Conservation (phyloP, 1,140 invertebrate species). For the Formica exsecta region DNA sequence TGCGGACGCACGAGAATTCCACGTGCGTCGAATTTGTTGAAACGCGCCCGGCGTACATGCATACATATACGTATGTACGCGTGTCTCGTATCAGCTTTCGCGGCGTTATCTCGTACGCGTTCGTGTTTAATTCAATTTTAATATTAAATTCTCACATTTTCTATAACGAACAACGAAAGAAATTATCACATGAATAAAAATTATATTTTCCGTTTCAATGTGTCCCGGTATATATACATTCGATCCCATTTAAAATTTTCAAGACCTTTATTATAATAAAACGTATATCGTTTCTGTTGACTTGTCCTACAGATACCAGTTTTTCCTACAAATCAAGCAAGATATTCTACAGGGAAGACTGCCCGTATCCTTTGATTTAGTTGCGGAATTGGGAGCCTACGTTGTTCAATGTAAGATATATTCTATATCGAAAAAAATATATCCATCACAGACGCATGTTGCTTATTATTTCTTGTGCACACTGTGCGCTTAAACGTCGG, state of each 20-base stretch:
- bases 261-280: not conserved
- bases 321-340: slow-evolving; percentile 98
- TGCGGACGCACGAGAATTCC: slow-evolving; percentile 64
- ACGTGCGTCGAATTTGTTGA: slow-evolving; percentile 67
- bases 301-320: slow-evolving; percentile 93
- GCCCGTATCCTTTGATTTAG: slow-evolving; percentile 94
- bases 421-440: not conserved
- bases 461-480: not conserved
- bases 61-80: not conserved
- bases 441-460: not conserved
- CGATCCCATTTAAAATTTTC: not conserved
- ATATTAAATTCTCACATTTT: not conserved
- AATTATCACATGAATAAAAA: not conserved
- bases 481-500: not conserved
- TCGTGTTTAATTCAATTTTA: not conserved
- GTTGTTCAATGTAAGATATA: slow-evolving; percentile 96
- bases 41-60: slow-evolving; percentile 12
- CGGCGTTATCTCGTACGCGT: slow-evolving; percentile 30
- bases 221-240: not conserved
- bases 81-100: slow-evolving; percentile 34
- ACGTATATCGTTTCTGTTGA: not conserved
- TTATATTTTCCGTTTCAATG: not conserved
- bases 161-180: not conserved
- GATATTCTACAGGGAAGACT: slow-evolving; percentile 96
- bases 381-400: slow-evolving; percentile 96